These are phyloP conservation scores for Parapristionchus giblindavisi DNA, from an alignment of 2,888 invertebrate genomes.

Conservation along the genomic window DNA sequence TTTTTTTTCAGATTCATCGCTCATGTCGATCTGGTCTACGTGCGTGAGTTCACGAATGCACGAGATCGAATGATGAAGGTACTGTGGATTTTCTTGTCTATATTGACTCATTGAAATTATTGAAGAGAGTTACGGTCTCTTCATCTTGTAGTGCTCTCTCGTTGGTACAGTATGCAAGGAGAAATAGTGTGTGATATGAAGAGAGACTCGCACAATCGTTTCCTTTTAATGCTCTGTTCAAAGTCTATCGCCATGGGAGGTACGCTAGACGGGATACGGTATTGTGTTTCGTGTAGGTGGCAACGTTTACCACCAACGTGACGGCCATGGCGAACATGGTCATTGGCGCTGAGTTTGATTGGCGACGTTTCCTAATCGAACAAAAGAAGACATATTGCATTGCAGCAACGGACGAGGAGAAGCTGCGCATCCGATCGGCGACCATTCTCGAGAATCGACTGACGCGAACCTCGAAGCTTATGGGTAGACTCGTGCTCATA, in stretches of 20 bases:
- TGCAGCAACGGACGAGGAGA: constrained; percentile 27
- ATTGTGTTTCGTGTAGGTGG: neutral
- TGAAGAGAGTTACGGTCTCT: neutral
- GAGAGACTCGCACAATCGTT: no score
- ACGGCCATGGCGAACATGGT: neutral
- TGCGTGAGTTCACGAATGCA: constrained; percentile 30
- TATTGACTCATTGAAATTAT: neutral
- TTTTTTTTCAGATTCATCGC: constrained; percentile 25
- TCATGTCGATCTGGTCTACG: constrained; percentile 33
- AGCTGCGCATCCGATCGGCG: constrained; percentile 5
- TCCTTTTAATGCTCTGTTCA: no score
- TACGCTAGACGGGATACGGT: neutral
- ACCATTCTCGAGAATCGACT: constrained; percentile 16
- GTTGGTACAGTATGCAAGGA: no score
- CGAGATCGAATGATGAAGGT: neutral
- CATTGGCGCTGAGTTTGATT: neutral
- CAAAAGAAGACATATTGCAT: neutral
- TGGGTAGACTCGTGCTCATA: constrained; percentile 23
- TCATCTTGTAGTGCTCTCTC: no score
- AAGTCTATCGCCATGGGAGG: no score
- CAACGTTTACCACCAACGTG: neutral
- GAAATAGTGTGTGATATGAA: no score
- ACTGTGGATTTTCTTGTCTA: neutral
- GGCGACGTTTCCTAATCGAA: neutral
- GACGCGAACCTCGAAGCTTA: neutral